These are phyloP conservation scores for Leptogaster cylindrica DNA, from an alignment of 2,888 invertebrate genomes.

Conservation along the genomic window DNA sequence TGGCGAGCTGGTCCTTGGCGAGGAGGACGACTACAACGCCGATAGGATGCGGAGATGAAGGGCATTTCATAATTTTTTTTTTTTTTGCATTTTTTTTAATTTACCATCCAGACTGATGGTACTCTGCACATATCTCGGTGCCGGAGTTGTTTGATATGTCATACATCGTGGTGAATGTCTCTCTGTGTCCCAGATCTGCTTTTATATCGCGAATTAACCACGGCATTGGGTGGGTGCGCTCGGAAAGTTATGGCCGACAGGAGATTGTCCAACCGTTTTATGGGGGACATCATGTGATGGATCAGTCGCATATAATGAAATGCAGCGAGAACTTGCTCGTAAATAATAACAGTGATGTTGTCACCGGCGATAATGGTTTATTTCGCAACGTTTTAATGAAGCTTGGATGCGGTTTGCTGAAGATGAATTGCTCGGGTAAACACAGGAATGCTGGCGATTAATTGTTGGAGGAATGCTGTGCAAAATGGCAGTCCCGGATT, in stretches of 20 bases:
- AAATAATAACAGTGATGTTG: conserved; percentile 37
- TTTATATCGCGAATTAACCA: conserved; percentile 23
- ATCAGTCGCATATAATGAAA: conserved; percentile 39
- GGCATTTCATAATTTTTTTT: no score
- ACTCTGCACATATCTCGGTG: conserved; percentile 9
- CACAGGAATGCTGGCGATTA: conserved; percentile 30
- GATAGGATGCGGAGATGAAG: not conserved
- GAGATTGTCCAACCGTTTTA: conserved; percentile 36
- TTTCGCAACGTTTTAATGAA: conserved; percentile 38
- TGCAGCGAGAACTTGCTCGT: conserved; percentile 35
- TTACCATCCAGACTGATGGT: conserved; percentile 34
- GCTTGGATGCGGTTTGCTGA: conserved; percentile 29
- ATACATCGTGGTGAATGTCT: conserved; percentile 17
- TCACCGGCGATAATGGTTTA: conserved; percentile 32
- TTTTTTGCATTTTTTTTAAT: no score
- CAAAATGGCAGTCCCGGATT: no score
- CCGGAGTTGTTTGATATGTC: conserved; percentile 27
- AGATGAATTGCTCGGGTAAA: conserved; percentile 30
- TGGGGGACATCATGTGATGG: conserved; percentile 37
- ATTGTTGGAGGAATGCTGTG: conserved; percentile 16
- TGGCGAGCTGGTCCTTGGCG: conserved; percentile 18
- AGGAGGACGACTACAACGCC: not conserved
- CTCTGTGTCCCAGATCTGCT: conserved; percentile 18
- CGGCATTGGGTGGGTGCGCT: conserved; percentile 7
- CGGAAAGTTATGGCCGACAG: conserved; percentile 35